Evolutionary conservation across 2,888 invertebrate genomes (phyloP), one percentile per base, ranked within the genome.

Genomic region (Ametastegia equiseti): DNA sequence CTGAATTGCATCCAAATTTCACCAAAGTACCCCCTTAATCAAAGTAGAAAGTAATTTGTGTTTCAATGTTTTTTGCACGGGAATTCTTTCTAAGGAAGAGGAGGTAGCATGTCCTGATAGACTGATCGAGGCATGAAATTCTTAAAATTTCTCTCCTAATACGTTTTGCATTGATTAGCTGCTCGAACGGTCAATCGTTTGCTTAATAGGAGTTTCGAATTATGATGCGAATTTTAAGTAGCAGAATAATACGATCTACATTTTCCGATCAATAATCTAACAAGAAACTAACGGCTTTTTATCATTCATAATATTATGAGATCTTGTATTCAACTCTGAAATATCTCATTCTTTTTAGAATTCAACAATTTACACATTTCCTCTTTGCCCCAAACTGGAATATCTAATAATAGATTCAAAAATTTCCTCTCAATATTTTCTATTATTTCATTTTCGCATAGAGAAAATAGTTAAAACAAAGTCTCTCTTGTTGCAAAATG

Each of bases 101-200:
- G 15, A 23, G 54, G 23, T 36, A 11, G 42, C 50, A 54, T 47
- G 50, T 73, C 19, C 19, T 30, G 19, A 42, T n/a, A 47, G 30
- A 19, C 33, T 47, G 11, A 75, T 23, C 50, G n/a, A 19, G n/a
- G 13, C 33, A 19, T 47, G 30, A 33, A 47, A 73, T 75, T 5
- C 23, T 19, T 36, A 5, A 6, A 54, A 75, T 75, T 75, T 75
- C 75, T 54, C 54, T 75, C 75, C 75, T 75, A 75, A 75, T 54
- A 67, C 15, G 65, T 67, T 60, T 71, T 3, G 45, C 27, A 71
- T 71, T 7, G 45, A 71, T 27, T 47, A 30, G n/a, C 69, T 39
- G 9, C 27, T 39, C n/a, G 15, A 5, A 5, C 3, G 15, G 54
- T n/a, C 30, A 30, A 54, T 54, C 5, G 5, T 15, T 15, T 54